Evolutionary conservation across 2,888 invertebrate genomes (phyloP).

Genomic region (Acleris emargana): DNA sequence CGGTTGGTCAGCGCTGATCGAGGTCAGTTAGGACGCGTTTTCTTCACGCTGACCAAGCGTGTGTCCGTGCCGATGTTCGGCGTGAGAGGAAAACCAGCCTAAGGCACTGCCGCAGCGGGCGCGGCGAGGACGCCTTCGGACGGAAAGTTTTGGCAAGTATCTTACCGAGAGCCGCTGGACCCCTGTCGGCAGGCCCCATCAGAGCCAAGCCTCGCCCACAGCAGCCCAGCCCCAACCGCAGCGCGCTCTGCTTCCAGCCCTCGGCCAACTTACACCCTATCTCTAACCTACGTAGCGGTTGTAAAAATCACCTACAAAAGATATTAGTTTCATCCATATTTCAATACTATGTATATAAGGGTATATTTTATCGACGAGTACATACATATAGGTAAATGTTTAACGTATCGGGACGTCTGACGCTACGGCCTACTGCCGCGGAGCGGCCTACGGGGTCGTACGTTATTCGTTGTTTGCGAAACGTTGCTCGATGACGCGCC

Average conservation of each 20-base stretch:
- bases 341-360: slow-evolving; percentile 81
- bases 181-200: slow-evolving; percentile 48
- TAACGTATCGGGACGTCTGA: slow-evolving; percentile 74
- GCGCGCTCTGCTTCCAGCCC: slow-evolving; percentile 58
- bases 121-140: slow-evolving; percentile 59
- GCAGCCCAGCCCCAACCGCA: slow-evolving; percentile 28
- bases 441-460: slow-evolving; percentile 78
- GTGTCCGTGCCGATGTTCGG: slow-evolving; percentile 37
- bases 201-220: slow-evolving; percentile 10
- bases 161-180: slow-evolving; percentile 62
- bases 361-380: slow-evolving; percentile 80
- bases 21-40: neutral
- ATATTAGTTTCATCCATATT: slow-evolving; percentile 84
- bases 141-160: slow-evolving; percentile 80
- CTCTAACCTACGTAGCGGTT: slow-evolving; percentile 82
- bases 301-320: slow-evolving; percentile 85
- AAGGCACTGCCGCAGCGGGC: slow-evolving; percentile 68
- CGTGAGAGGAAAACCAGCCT: slow-evolving; percentile 41
- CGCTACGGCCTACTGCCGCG: slow-evolving; percentile 70
- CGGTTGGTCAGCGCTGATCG: too few relatives aligned
- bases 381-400: slow-evolving; percentile 69
- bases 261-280: slow-evolving; percentile 75
- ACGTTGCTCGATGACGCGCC: slow-evolving; percentile 77
- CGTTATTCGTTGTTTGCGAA: slow-evolving; percentile 84
- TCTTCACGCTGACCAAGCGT: neutral